Evolutionary conservation across 2,888 invertebrate genomes (phyloP), one percentile per base, ranked within the genome.

Genomic region (Ophion ventricosus): DNA sequence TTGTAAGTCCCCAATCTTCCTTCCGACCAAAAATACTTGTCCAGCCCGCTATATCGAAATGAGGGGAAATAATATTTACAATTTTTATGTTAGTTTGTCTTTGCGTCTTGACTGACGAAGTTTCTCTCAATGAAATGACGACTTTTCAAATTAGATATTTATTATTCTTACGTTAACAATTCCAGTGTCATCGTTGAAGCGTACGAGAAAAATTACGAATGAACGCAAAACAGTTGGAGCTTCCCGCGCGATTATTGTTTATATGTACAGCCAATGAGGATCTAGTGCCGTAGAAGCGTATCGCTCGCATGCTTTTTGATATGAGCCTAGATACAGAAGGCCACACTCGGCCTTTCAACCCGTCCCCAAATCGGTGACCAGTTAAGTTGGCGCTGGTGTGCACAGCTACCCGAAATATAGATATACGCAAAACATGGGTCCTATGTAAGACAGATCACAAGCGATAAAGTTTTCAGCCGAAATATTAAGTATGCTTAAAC

Each of bases 1-100:
- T 95, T 94, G 87, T 96, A 97, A 0, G 96, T 96, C 88, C 95
- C 94, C 3, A 96, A 89, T 82, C 97, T 94, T 86, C 95, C 93
- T 17, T 93, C 86, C 8, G 82, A 87, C 91, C 92, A 92, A 84
- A 93, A 91, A 5, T 61, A 86, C 3, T 89, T 86, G 23, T 84
- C 76, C 1, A 82, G 1, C 1, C 69, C 85, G 20, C 92, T 92
- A 56, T 5, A 23, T 7, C 4, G 26, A 26, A 77, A 67, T 17
- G n/a, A 61, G 57, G 63, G 67, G n/a, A 43, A 61, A 63, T 4
- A 23, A 61, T 61, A n/a, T n/a, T 1, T 3, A 20, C 7, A 59
- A 61, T 67, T 79, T 59, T 40, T 23, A 74, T 74, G 80, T 82
- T 82, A 86, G n/a, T 40, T 35, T 1, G 5, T 2, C n/a, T 8